Base-by-base conservation (phyloP, 2,797 vertebrate genomes). In the Cossypha dichroa region DNA sequence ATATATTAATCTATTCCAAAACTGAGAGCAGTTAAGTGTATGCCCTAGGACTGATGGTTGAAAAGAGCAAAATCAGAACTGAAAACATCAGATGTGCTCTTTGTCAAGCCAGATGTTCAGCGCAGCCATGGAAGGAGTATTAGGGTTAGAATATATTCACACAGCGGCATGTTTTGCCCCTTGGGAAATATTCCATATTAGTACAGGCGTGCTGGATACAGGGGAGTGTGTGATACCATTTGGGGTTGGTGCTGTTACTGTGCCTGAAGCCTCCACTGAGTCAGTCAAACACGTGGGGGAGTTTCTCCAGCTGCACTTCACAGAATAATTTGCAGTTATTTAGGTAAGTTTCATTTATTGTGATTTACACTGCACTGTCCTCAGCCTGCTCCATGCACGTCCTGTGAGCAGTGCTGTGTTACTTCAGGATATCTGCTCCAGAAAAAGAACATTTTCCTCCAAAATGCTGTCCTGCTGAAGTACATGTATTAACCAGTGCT, bases 271-370 rank as follows among this genome's bases (percentile, higher is more conserved):
- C 56, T 85, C 31, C 38, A 2, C 48, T 14, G 68, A 51, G 33
- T 5, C 51, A 33, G 67, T n/a, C 67, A 51, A 15, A 58, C 19
- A 20, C 0, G 0, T 8, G 41, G 67, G 31, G 36, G 10, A 29
- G 58, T 59, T 43, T 62, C 70, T 88, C 41, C 76, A 66, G 46
- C 67, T 85, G 46, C 49, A 72, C 20, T 56, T 85, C 74, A 45
- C 45, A 41, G 69, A 75, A 23, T 55, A 43, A 56, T 81, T 85
- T 29, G 26, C 64, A 82, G 49, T 78, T 68, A 29, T 48, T 64
- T 52, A 60, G 28, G 5, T 23, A 23, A 1, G 3, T 70, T 89
- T 81, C 2, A 21, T 48, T 70, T 52, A 33, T 73, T 34, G 23
- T 77, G 36, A 18, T 49, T 25, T 38, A 19, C 5, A 0, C 31